Evolutionary conservation across 1,140 invertebrate species (phyloP), one percentile per base, ranked within the genome.

Genomic region (Drosophila tropicalis): DNA sequence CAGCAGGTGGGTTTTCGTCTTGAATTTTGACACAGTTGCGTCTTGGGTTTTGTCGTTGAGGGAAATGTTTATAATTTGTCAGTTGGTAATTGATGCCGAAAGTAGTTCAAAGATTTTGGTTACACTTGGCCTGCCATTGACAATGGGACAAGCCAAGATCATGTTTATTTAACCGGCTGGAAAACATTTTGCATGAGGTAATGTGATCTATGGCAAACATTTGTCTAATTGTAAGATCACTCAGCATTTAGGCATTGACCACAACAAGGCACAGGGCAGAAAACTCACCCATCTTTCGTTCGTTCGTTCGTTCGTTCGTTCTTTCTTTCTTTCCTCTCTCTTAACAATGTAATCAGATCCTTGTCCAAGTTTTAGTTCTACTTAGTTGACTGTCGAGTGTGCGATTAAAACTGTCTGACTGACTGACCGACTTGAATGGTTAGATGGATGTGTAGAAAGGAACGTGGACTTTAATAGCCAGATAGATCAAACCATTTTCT

Each of bases 31-130:
- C 83, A 86, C 72, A 86, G 79, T 86, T 87, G 29, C 29, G 29
- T 29, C 29, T 29, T 29, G 29, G 29, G 29, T 6, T 29, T 29
- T 29, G 84, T 66, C 17, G 70, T 72, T 40, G 34, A 62, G 60
- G 32, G 83, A 86, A 86, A 87, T 89, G 83, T 29, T 77, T 70
- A 79, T 86, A 87, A 86, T 86, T 86, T 87, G 83, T 86, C 56
- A 67, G 69, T 70, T 64, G 83, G 79, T 89, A 86, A 86, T 86
- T 86, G 83, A 89, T 89, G 84, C 83, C 83, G 63, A 83, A 81
- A 79, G 68, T 73, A 70, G 81, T 66, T 67, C 67, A 77, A 67
- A 76, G 72, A 10, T 41, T 65, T 47, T 36, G 58, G 83, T 76
- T 60, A 62, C 82, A 78, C 66, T 71, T 81, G 68, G 82, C 36